Evolutionary conservation across 2,888 invertebrate genomes (phyloP).

Genomic region (Scrobipalpa costella): DNA sequence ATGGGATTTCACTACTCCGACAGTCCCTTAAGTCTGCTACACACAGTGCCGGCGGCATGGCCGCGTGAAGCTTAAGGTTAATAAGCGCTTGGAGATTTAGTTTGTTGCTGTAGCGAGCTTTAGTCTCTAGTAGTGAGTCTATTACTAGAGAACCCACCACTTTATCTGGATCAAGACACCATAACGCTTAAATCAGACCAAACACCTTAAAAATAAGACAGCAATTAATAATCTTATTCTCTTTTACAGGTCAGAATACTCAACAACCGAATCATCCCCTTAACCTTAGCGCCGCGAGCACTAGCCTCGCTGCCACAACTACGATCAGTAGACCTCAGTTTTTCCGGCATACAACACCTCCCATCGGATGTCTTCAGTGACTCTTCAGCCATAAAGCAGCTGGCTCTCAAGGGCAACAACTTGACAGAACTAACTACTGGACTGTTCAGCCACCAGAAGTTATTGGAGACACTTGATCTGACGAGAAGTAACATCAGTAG

Average conservation of each 20-base stretch:
- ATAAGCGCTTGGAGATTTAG: too few species aligned
- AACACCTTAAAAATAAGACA: too few species aligned
- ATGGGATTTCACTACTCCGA: too few species aligned
- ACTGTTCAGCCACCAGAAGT: neutral
- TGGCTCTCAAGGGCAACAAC: neutral
- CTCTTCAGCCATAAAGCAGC: constrained; percentile 19
- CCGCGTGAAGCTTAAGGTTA: too few species aligned
- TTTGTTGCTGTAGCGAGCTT: too few species aligned
- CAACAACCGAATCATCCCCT: neutral
- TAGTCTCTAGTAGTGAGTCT: too few species aligned
- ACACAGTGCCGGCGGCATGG: too few species aligned
- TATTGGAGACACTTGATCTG: neutral
- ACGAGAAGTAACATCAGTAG: neutral
- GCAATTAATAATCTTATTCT: neutral
- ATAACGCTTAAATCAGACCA: too few species aligned
- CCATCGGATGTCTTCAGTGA: neutral
- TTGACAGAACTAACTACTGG: neutral
- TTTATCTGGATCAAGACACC: too few species aligned
- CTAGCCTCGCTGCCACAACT: constrained; percentile 31
- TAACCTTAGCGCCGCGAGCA: constrained; percentile 31
- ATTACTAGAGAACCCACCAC: too few species aligned
- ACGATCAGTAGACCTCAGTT: constrained; percentile 25
- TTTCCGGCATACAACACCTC: constrained; percentile 18
- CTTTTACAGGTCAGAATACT: neutral
- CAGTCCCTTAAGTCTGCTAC: too few species aligned